These are phyloP conservation scores for Madoqua kirkii DNA, from an alignment of 2,113 vertebrate species.

Conservation along the genomic window DNA sequence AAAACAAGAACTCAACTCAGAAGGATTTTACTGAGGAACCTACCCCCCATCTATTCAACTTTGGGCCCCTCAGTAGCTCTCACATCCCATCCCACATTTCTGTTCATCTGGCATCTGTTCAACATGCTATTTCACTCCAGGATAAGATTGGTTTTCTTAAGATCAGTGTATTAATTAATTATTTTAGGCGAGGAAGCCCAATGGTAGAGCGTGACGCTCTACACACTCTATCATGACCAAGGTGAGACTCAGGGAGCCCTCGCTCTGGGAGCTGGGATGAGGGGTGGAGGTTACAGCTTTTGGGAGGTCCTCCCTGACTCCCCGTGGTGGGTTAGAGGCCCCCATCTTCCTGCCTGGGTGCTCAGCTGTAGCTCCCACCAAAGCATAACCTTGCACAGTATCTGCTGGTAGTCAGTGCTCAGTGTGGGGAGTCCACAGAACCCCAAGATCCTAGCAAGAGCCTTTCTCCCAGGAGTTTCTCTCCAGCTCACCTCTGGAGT, in stretches of 20 bases:
- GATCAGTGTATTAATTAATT: neutral
- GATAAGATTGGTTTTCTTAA: neutral
- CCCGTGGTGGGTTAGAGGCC: neutral
- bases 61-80: neutral
- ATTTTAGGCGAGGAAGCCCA: neutral
- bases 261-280: neutral
- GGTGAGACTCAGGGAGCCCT: neutral
- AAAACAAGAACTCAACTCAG: neutral
- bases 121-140: neutral
- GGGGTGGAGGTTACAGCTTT: neutral
- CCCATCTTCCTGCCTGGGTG: neutral
- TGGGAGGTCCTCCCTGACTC: neutral
- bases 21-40: neutral
- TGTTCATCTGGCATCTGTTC: neutral
- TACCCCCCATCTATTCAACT: neutral
- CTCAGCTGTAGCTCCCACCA: too few species aligned
- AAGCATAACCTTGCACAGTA: neutral
- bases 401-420: neutral
- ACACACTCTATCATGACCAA: neutral
- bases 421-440: neutral
- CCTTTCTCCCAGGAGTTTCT: neutral
- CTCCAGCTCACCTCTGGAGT: neutral
- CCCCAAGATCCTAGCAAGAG: neutral
- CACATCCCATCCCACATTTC: accelerated
- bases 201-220: neutral